A percentile compares a stretch with the other conserved stretches of the same genome.
Conservation (phyloP, 1,140 invertebrate genomes). For the Gonatopus flavifemur region DNA sequence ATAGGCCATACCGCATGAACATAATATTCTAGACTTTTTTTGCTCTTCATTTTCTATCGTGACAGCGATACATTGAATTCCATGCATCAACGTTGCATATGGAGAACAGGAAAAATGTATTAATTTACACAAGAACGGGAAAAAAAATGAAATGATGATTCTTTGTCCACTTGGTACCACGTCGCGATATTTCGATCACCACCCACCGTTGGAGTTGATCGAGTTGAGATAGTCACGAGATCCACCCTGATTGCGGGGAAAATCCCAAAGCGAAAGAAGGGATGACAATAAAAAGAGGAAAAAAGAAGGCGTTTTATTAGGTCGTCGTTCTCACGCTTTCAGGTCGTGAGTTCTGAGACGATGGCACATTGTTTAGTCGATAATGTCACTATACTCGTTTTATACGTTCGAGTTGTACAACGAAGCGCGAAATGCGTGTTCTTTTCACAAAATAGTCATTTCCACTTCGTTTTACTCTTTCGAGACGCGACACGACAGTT, state of each 20-base stretch:
- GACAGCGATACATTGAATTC: too few species aligned
- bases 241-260: neutral
- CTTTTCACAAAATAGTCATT: constrained; percentile 23
- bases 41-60: too few species aligned
- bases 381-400: constrained; percentile 32
- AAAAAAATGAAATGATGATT: too few species aligned
- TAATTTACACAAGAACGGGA: too few species aligned
- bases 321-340: constrained; percentile 28
- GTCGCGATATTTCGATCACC: constrained; percentile 27
- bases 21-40: too few species aligned
- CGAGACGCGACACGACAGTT: constrained; percentile 23
- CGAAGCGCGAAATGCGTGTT: constrained; percentile 16
- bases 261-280: constrained; percentile 5
- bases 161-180: too few species aligned
- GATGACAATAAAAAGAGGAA: neutral
- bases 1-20: too few species aligned
- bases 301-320: constrained; percentile 28
- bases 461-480: constrained; percentile 18
- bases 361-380: constrained; percentile 53
- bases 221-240: constrained; percentile 23
- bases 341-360: constrained; percentile 35
- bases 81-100: constrained; percentile 1
- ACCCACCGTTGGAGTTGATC: constrained; percentile 7
- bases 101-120: neutral
- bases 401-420: constrained; percentile 23